Conservation (phyloP, 2,797 vertebrate species). For the Lates japonicus region DNA sequence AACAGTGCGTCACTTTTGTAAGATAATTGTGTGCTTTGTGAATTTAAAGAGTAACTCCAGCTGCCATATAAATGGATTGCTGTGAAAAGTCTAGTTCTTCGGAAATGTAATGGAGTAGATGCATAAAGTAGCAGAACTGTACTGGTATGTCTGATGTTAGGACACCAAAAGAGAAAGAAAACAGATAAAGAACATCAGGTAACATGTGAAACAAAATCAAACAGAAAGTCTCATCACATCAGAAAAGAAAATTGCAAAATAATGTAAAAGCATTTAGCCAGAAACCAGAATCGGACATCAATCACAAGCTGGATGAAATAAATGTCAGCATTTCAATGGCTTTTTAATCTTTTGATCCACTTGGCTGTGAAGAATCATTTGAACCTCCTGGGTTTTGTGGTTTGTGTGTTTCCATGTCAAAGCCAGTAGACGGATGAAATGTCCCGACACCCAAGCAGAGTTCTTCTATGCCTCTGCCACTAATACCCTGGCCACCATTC, state of each 20-base stretch:
- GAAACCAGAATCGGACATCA: background rate
- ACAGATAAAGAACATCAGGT: background rate
- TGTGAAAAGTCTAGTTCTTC: too few species aligned
- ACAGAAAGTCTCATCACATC: background rate
- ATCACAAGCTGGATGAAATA: constrained; percentile 4
- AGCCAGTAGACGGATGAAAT: constrained; percentile 42
- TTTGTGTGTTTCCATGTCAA: constrained; percentile 38
- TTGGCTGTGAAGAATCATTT: constrained; percentile 13
- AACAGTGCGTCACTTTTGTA: background rate
- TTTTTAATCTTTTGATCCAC: too few species aligned
- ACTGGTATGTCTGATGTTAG: background rate
- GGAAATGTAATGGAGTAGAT: too few species aligned
- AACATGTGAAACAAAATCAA: too few species aligned
- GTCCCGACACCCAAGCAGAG: constrained; percentile 19
- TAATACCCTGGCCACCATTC: constrained; percentile 33
- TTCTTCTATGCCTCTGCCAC: constrained; percentile 6
- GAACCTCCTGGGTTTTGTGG: constrained; percentile 24
- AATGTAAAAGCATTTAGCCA: background rate
- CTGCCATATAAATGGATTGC: too few species aligned
- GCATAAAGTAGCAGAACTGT: too few species aligned
- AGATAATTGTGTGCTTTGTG: background rate
- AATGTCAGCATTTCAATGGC: background rate
- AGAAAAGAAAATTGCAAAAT: background rate
- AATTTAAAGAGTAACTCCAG: background rate
- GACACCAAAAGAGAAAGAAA: background rate